Conservation (phyloP, 2,888 invertebrate species). For the Cerastis leucographa region DNA sequence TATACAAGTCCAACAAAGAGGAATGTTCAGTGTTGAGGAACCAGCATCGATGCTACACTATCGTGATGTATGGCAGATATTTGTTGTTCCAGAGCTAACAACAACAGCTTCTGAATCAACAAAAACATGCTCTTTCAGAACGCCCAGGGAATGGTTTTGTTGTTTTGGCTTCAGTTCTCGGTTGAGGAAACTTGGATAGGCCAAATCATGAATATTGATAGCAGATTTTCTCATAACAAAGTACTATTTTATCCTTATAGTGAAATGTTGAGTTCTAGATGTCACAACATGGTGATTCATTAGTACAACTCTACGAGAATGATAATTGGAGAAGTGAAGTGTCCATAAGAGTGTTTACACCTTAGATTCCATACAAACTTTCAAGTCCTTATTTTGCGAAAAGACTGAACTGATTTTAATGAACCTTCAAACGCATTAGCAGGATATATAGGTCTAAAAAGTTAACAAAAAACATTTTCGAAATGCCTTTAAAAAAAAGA, state of each 20-base stretch:
- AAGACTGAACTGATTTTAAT: too few relatives aligned
- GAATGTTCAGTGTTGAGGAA: constrained; percentile 22
- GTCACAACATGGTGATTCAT: not conserved
- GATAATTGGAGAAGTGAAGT: constrained; percentile 4
- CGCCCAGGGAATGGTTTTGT: constrained; percentile 31
- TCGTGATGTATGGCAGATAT: constrained; percentile 37
- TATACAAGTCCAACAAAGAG: constrained; percentile 25
- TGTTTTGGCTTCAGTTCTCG: constrained; percentile 15
- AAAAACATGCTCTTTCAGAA: constrained; percentile 46
- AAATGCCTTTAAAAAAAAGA: too few relatives aligned
- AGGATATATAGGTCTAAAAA: too few relatives aligned
- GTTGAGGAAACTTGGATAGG: not conserved
- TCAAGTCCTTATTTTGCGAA: too few relatives aligned
- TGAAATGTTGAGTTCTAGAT: not conserved
- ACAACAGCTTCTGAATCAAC: constrained; percentile 13
- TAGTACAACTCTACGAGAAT: not conserved
- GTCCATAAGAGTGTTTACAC: too few relatives aligned
- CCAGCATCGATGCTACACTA: constrained; percentile 13
- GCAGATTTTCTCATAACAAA: not conserved
- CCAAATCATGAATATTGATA: constrained; percentile 5
- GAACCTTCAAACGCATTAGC: too few relatives aligned
- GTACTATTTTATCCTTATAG: not conserved
- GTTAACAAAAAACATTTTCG: too few relatives aligned
- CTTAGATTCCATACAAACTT: too few relatives aligned
- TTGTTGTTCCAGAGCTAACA: constrained; percentile 31